Base-by-base conservation (phyloP, 2,113 vertebrate species). In the Catharus fuscescens region DNA sequence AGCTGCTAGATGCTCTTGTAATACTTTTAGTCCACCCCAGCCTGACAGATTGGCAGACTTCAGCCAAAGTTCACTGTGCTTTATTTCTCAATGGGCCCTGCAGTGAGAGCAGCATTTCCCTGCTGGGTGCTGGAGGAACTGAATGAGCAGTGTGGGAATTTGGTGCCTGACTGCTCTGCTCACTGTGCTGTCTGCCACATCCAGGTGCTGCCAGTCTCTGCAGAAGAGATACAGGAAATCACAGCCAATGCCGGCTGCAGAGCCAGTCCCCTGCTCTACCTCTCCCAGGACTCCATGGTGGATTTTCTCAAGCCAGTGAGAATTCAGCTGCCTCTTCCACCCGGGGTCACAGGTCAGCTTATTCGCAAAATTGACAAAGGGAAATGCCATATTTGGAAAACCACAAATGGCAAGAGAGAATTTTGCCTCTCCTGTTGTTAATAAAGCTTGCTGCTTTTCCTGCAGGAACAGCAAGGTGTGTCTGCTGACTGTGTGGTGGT, bases 311-410 rank as follows among this genome's bases (percentile, higher is more conserved):
- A 91, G 40, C 99, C 99, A 14, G 96, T 99, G 77, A 99, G 97
- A 77, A 98, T 99, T 93, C 99, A 99, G 97, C 96, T 99, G 47
- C 99, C 99, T 2, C 97, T 99, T 82, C 99, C 99, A 0, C 90
- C 97, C 0, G 99, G 99, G 6, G 53, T 99, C 86, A 98, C 98
- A 97, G 99, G 99, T 99, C 62, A 98, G 97, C 65, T 90, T 85
- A 34, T 79, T 87, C 47, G 48, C 38, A 23, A 50, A 84, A 72
- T 0, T 73, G 20, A 10, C 3, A 5, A 65, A 44, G 5, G 73
- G 44, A 79, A 86, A 36, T 5, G 2, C 18, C 10, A 1, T 26
- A 18, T 64, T 42, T 72, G 52, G 60, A 59, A 91, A 80, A 60
- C 7, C 7, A 24, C 1, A 8, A 76, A 24, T 56, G 62, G 28